phyloP scores from a whole-genome alignment of 1,140 invertebrate genomes.

The Rhizoglyphus robini region DNA sequence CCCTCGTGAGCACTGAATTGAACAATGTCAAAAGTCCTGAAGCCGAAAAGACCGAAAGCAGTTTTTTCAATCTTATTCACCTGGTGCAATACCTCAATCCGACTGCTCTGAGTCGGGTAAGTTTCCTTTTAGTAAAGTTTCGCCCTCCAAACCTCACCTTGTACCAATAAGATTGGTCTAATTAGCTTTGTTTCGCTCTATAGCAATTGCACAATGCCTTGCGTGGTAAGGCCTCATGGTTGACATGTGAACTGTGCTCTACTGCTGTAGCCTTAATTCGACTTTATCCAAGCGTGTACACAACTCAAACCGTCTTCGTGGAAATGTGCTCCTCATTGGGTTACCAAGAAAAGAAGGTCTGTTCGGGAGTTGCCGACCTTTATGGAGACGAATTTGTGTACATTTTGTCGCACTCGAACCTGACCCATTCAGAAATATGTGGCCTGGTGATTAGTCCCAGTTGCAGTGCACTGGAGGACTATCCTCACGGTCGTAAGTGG shows the following conservation, averaged over 20 bases:
- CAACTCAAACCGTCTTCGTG: not conserved
- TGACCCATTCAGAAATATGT: slow-evolving; percentile 7
- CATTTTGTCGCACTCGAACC: not conserved
- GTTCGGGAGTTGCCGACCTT: not conserved
- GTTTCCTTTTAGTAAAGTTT: not conserved
- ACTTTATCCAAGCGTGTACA: not conserved
- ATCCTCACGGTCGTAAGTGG: slow-evolving; percentile 1
- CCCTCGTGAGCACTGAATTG: too few relatives aligned
- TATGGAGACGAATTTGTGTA: slow-evolving; percentile 17
- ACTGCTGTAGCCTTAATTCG: not conserved
- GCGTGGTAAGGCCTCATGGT: slow-evolving; percentile 4
- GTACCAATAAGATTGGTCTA: not conserved
- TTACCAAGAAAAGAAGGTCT: slow-evolving; percentile 6
- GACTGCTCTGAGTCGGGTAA: not conserved
- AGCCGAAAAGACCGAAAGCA: not conserved
- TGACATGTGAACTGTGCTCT: slow-evolving; percentile 8
- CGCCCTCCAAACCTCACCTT: too few relatives aligned
- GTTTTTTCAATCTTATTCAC: not conserved
- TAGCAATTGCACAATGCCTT: not conserved
- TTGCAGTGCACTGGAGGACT: not conserved
- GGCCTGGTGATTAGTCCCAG: not conserved
- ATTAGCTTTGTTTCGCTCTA: not conserved
- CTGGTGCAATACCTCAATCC: not conserved
- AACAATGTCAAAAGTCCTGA: too few relatives aligned
- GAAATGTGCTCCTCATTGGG: not conserved